Conservation (phyloP, 2,113 vertebrate genomes). For the Pseudonaja textilis region DNA sequence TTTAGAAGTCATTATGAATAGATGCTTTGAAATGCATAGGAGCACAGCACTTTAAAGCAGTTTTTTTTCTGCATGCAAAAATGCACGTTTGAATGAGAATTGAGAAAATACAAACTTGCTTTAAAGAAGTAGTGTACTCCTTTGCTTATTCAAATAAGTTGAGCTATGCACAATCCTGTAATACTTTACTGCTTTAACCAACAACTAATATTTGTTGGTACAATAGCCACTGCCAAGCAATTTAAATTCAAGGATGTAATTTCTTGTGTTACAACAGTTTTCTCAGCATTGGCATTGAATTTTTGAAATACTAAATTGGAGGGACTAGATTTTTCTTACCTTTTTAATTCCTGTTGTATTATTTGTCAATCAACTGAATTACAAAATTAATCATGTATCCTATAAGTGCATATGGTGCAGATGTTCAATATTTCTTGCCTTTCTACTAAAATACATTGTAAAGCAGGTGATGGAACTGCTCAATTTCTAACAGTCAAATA, state of each 20-base stretch:
- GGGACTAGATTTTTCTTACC: neutral
- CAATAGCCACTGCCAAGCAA: neutral
- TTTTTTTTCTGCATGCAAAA: neutral
- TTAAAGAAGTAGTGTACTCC: neutral
- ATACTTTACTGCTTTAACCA: neutral
- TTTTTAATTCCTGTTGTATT: neutral
- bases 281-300: neutral
- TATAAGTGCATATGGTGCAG: neutral
- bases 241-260: neutral
- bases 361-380: neutral
- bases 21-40: neutral
- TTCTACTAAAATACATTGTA: neutral
- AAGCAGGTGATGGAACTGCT: neutral
- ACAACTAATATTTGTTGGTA: neutral
- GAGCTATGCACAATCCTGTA: neutral
- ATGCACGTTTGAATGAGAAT: neutral
- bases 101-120: neutral
- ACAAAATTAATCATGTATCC: neutral
- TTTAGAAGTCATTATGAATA: neutral
- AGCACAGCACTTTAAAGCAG: neutral
- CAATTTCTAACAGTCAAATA: neutral
- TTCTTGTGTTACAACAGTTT: neutral
- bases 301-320: neutral
- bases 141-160: neutral
- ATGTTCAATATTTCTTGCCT: neutral